Conservation (phyloP, 2,113 vertebrate genomes). For the Erythrocebus patas region DNA sequence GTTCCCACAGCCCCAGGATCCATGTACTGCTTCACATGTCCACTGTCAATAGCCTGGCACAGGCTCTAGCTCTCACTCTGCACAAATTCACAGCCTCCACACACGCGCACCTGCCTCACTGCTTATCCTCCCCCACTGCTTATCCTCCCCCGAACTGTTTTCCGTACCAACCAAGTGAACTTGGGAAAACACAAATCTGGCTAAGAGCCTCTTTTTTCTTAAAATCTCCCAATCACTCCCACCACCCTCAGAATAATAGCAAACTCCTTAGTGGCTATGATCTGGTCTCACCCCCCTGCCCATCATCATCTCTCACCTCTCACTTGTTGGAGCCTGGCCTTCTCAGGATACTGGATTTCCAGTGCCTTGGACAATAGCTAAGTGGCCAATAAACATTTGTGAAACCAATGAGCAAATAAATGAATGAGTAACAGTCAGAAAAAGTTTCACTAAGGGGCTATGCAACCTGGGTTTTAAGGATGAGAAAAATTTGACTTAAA, state of each 20-base stretch:
- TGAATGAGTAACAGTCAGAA: neutral
- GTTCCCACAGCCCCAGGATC: neutral
- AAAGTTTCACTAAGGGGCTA: neutral
- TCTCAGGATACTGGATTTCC: neutral
- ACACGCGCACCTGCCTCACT: neutral
- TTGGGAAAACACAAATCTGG: neutral
- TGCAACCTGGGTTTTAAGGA: neutral
- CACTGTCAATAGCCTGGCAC: rapidly evolving
- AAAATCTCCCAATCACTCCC: neutral
- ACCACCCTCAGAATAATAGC: neutral
- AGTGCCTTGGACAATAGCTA: neutral
- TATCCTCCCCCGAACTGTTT: no score
- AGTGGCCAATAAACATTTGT: neutral
- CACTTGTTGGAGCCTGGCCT: neutral
- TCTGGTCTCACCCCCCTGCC: neutral
- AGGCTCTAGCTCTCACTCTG: neutral
- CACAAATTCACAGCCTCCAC: neutral
- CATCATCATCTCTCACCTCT: neutral
- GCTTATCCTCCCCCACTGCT: no score
- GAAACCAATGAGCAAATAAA: neutral
- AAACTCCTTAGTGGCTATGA: neutral
- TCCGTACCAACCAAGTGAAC: neutral
- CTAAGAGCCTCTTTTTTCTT: neutral
- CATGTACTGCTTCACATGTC: neutral
- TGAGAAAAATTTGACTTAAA: neutral